Percentiles rank a stretch among this genome's conserved stretches.
These are phyloP conservation scores for Bombus waltoni DNA, from an alignment of 1,140 invertebrate species.

Conservation along the genomic window DNA sequence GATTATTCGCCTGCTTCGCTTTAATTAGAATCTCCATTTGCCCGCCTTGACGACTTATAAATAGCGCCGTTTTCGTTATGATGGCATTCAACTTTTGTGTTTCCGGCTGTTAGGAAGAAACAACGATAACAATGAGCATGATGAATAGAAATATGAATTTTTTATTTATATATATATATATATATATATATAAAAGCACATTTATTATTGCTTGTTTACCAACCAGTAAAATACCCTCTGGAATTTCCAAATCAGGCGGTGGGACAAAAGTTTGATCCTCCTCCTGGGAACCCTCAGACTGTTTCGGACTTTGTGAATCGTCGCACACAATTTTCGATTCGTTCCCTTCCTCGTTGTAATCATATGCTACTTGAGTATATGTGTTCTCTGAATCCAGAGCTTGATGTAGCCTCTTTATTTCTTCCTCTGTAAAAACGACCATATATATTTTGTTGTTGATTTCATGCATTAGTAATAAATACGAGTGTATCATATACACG, in stretches of 20 bases:
- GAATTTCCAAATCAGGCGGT: slow-evolving; percentile 88
- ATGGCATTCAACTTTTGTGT: slow-evolving; percentile 96
- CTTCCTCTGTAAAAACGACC: slow-evolving; percentile 88
- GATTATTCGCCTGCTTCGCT: slow-evolving; percentile 97
- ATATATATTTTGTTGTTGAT: not conserved
- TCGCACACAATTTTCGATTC: slow-evolving; percentile 71
- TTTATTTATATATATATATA: no score
- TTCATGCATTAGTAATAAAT: no score
- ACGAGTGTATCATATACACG: no score
- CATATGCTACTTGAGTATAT: slow-evolving; percentile 92
- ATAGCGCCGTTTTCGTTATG: slow-evolving; percentile 97
- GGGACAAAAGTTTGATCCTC: slow-evolving; percentile 90
- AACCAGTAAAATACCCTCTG: slow-evolving; percentile 89
- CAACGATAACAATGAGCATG: not conserved
- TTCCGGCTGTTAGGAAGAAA: slow-evolving; percentile 88
- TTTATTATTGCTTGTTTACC: slow-evolving; percentile 29
- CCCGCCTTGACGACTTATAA: slow-evolving; percentile 95
- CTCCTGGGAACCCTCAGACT: slow-evolving; percentile 77
- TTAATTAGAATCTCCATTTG: slow-evolving; percentile 99
- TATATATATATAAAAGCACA: no score
- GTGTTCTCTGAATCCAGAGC: slow-evolving; percentile 86
- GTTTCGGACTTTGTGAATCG: slow-evolving; percentile 78
- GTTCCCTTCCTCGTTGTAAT: slow-evolving; percentile 87
- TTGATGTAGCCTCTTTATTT: slow-evolving; percentile 93
- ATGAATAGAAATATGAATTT: not conserved